Percentiles rank a stretch among this genome's conserved stretches.
These are phyloP conservation scores for Ethmia dodecea DNA, from an alignment of 2,888 invertebrate species.

Conservation along the genomic window DNA sequence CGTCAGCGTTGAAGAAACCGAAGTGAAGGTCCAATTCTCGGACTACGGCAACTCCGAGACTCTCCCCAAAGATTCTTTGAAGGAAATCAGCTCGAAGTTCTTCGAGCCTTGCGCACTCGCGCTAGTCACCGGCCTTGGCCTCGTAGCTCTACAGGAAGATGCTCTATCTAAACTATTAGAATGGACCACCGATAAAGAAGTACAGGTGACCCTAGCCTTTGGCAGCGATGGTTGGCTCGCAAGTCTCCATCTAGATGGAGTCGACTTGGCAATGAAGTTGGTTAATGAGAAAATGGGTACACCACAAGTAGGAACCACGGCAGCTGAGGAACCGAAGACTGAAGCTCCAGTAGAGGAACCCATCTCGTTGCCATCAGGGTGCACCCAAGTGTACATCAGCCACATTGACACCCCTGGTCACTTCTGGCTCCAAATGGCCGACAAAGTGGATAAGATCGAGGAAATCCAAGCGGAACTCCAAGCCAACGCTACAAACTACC, in stretches of 20 bases:
- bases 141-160: conserved; percentile 56
- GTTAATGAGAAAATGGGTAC: conserved; percentile 57
- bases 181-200: conserved; percentile 68
- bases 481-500: conserved; percentile 67
- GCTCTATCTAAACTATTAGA: conserved; percentile 49
- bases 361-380: conserved; percentile 47
- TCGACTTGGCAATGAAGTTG: conserved; percentile 69
- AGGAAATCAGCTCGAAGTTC: conserved; percentile 66
- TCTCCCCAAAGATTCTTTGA: conserved; percentile 60
- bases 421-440: conserved; percentile 84
- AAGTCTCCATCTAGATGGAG: conserved; percentile 66
- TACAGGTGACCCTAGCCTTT: conserved; percentile 71
- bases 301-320: conserved; percentile 34
- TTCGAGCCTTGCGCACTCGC: conserved; percentile 57
- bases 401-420: conserved; percentile 87
- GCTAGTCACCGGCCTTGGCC: conserved; percentile 53
- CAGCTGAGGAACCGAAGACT: conserved; percentile 30
- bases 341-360: conserved; percentile 40
- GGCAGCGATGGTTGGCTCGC: conserved; percentile 76
- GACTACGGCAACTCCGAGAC: conserved; percentile 85
- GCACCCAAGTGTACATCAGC: conserved; percentile 76
- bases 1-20: conserved; percentile 50
- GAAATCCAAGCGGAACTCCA: conserved; percentile 82
- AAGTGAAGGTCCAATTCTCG: conserved; percentile 75
- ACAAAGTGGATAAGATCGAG: conserved; percentile 75